These are phyloP conservation scores for Patella ulyssiponensis DNA, from an alignment of 2,888 invertebrate genomes.

Conservation along the genomic window DNA sequence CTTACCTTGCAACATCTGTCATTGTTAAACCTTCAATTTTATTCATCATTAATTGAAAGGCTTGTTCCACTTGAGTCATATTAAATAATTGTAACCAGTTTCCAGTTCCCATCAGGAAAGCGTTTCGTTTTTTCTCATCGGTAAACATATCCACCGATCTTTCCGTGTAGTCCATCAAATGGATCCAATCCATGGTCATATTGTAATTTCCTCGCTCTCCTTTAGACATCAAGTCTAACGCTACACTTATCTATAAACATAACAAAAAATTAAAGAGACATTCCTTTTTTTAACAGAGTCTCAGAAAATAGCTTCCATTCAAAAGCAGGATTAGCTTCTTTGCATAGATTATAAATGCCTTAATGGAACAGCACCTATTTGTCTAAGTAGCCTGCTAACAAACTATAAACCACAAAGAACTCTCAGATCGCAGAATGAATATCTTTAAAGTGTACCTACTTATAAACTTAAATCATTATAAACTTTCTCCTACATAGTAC, in stretches of 20 bases:
- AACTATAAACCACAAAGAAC: no score
- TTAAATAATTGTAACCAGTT: slow-evolving; percentile 19
- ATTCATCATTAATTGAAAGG: slow-evolving; percentile 22
- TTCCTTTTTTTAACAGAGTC: no score
- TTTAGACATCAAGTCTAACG: slow-evolving; percentile 7
- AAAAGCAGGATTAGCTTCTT: no score
- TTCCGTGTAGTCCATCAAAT: slow-evolving; percentile 31
- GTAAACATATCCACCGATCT: slow-evolving; percentile 24
- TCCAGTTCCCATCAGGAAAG: slow-evolving; percentile 18
- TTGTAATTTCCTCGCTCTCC: background rate
- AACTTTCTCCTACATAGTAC: no score
- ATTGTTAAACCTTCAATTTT: background rate
- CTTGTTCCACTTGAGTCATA: slow-evolving; percentile 21
- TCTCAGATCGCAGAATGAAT: no score
- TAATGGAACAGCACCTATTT: no score
- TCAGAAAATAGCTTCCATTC: no score
- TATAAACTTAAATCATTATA: no score
- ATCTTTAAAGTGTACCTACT: no score
- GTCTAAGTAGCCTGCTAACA: no score
- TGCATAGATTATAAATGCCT: no score
- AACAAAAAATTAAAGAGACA: background rate
- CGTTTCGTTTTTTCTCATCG: background rate
- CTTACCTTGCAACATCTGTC: slow-evolving; percentile 16
- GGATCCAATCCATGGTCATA: slow-evolving; percentile 36
- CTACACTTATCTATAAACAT: background rate